These are phyloP conservation scores for Cyclophora punctaria DNA, from an alignment of 2,888 invertebrate species.

Conservation along the genomic window DNA sequence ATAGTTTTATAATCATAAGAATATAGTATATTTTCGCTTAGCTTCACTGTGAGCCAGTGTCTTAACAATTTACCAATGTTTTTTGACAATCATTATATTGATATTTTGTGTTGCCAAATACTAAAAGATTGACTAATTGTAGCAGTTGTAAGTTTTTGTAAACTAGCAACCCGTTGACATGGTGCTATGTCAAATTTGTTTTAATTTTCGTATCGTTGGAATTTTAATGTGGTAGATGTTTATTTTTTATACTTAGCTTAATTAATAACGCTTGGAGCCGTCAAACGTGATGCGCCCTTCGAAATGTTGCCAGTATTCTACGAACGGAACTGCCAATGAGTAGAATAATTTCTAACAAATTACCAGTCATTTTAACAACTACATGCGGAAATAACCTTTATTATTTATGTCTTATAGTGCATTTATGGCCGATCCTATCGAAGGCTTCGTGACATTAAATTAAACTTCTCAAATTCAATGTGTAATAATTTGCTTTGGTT, in stretches of 20 bases:
- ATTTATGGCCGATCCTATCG: conserved; percentile 51
- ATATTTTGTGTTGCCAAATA: conserved; percentile 15
- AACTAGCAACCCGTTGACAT: too few species aligned
- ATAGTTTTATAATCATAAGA: neutral
- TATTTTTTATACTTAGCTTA: conserved; percentile 56
- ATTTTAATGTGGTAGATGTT: conserved; percentile 50
- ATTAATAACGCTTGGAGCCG: conserved; percentile 20
- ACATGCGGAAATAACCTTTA: conserved; percentile 36
- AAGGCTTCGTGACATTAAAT: conserved; percentile 46
- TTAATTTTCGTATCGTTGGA: conserved; percentile 39
- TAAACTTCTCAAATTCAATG: conserved; percentile 64
- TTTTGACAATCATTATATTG: conserved; percentile 1
- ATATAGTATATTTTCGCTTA: conserved; percentile 2
- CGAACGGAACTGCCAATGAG: conserved; percentile 54
- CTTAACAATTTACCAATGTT: conserved; percentile 2
- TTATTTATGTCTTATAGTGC: conserved; percentile 46
- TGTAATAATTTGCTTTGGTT: conserved; percentile 72
- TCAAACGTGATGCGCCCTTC: conserved; percentile 13
- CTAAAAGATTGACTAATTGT: conserved; percentile 5
- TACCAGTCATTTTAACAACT: conserved; percentile 47
- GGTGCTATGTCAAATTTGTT: conserved; percentile 21
- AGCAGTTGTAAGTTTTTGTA: too few species aligned
- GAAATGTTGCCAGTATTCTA: conserved; percentile 46
- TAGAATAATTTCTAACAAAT: conserved; percentile 42
- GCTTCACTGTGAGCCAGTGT: conserved; percentile 4